Base-by-base conservation (phyloP, 2,113 vertebrate species). In the Nycticebus coucang region DNA sequence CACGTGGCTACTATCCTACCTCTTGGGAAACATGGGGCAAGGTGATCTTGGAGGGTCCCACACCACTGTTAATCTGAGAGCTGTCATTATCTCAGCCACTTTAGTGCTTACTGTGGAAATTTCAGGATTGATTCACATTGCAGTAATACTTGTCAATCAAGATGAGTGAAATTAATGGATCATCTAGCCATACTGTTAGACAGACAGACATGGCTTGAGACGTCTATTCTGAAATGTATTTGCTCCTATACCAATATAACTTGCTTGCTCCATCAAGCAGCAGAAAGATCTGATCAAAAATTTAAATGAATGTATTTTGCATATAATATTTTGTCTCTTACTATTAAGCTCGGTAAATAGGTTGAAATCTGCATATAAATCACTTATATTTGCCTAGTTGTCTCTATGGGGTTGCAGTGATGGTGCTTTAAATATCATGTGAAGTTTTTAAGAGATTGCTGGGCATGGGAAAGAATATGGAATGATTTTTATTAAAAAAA, bases 301-400 rank as follows among this genome's bases (percentile, higher is more conserved):
- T 97, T 96, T 94, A 97, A 97, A 97, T 98, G 97, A 97, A 96
- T 0, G 4, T 66, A 95, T 94, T 98, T 97, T 95, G 96, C 97
- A 97, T 97, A 97, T 96, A 97, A 96, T 97, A 97, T 97, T 98
- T 97, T 97, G 95, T 97, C 96, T 98, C 84, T 95, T 95, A 96
- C 95, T 94, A 97, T 96, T 97, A 96, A 95, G 92, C 94, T 95
- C 13, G 0, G 88, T 98, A 98, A 97, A 98, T 97, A 97, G 97
- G 96, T 97, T 98, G 97, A 97, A 97, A 97, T 98, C 96, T 98
- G 97, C 97, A 97, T 98, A 97, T 95, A 97, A 97, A 97, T 98
- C 96, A 97, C 94, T 96, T 97, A 93, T 93, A 94, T 98, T 96
- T 97, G 96, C 93, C 96, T 97, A 1, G 60, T 90, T 92, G 96